Evolutionary conservation across 2,113 vertebrate species (phyloP).

Genomic region (Cebidichthys violaceus): DNA sequence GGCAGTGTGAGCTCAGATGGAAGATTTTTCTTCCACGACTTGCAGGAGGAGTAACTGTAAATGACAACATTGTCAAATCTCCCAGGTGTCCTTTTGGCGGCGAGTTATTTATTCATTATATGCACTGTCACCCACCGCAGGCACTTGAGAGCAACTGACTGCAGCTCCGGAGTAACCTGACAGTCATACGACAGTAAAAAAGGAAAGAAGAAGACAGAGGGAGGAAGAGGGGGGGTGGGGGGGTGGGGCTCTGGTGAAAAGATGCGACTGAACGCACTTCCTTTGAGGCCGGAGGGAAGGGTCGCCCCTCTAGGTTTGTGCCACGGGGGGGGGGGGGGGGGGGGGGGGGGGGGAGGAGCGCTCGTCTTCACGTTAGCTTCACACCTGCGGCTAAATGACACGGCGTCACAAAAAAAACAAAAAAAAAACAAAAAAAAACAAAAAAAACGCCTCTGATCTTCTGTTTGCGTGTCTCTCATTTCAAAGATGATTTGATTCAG

Average conservation of each 20-base stretch:
- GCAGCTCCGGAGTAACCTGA: constrained; percentile 75
- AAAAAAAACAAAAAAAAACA: not conserved
- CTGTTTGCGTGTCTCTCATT: not conserved
- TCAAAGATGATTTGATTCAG: constrained; percentile 47
- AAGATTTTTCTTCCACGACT: constrained; percentile 46
- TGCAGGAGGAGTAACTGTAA: constrained; percentile 68
- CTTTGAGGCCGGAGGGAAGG: constrained; percentile 36
- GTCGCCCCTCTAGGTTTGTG: constrained; percentile 26
- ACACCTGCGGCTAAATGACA: constrained; percentile 43
- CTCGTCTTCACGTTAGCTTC: constrained; percentile 14
- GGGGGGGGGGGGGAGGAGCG: too few species aligned
- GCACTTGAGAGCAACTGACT: constrained; percentile 74
- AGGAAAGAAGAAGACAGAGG: constrained; percentile 53
- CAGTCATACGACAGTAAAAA: constrained; percentile 67
- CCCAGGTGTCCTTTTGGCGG: constrained; percentile 66
- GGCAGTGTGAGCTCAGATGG: constrained; percentile 21
- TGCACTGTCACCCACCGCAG: constrained; percentile 73
- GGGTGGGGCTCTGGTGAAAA: too few species aligned
- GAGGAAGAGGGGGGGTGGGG: constrained; percentile 39
- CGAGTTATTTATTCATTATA: constrained; percentile 80
- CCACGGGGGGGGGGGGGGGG: too few species aligned
- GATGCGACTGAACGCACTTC: constrained; percentile 24
- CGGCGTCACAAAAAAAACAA: constrained; percentile 12
- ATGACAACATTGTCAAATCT: constrained; percentile 76
- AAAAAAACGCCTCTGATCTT: constrained; percentile 33